phyloP scores from a whole-genome alignment of 1,140 invertebrate species.

The Drosophila mayri region DNA sequence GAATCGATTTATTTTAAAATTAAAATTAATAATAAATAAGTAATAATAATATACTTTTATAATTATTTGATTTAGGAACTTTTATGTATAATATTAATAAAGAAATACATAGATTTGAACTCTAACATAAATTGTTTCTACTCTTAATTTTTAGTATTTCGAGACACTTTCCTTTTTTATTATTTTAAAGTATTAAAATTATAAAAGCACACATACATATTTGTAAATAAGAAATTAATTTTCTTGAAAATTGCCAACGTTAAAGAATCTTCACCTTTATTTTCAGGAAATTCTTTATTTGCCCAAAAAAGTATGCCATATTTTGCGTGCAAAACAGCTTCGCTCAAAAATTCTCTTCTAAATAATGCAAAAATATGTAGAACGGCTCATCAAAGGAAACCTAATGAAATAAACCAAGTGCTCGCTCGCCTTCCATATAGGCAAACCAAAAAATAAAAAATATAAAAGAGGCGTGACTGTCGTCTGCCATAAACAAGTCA shows the following conservation, averaged over 20 bases:
- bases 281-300: not conserved
- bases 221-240: not conserved
- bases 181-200: not conserved
- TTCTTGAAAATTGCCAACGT: no score
- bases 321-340: conserved; percentile 6
- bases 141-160: not conserved
- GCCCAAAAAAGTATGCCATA: conserved; percentile 26
- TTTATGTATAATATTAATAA: not conserved
- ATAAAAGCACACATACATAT: no score
- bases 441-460: conserved; percentile 5
- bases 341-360: not conserved
- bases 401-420: conserved; percentile 55
- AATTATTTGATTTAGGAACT: no score
- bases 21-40: not conserved
- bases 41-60: no score
- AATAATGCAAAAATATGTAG: conserved; percentile 45
- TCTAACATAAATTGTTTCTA: rapidly evolving
- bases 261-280: no score
- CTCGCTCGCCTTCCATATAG: conserved; percentile 23
- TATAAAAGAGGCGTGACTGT: conserved; percentile 46
- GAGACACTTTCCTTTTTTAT: not conserved
- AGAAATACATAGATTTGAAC: no score
- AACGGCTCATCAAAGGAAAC: conserved; percentile 52
- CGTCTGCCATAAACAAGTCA: conserved; percentile 61
- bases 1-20: not conserved